A percentile compares a stretch with the other conserved stretches of the same genome.
Conservation (phyloP, 2,888 invertebrate genomes). For the Marasmarcha lunaedactyla region DNA sequence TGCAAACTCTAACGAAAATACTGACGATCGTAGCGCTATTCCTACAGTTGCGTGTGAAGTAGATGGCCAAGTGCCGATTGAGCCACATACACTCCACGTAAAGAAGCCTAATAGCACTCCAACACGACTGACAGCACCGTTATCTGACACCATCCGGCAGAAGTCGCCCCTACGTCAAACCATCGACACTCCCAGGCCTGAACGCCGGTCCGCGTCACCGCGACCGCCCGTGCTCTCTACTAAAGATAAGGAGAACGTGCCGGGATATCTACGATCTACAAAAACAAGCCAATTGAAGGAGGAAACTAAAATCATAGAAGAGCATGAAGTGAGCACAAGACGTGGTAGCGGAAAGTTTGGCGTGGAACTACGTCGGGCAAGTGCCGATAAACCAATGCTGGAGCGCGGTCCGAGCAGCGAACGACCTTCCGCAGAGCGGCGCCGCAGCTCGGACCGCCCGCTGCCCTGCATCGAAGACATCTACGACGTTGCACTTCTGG, state of each 20-base stretch:
- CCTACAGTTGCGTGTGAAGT: background rate
- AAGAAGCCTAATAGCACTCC: background rate
- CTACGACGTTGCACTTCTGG: constrained; percentile 76
- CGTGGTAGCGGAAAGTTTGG: constrained; percentile 75
- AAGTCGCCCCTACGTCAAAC: background rate
- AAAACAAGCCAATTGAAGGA: constrained; percentile 50
- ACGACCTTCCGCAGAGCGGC: constrained; percentile 52
- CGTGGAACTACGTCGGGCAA: constrained; percentile 72
- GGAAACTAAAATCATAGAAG: constrained; percentile 37
- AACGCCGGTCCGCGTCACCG: background rate
- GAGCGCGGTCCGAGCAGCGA: constrained; percentile 22
- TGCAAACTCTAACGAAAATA: background rate
- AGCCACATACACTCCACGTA: background rate
- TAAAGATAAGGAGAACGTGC: constrained; percentile 32
- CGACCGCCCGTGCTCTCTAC: background rate
- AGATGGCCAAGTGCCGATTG: background rate
- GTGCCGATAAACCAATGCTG: constrained; percentile 38
- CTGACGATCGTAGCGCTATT: too few relatives aligned
- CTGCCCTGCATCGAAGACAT: constrained; percentile 78
- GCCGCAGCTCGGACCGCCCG: constrained; percentile 56
- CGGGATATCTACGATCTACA: constrained; percentile 45
- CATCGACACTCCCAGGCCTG: background rate
- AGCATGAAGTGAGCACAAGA: constrained; percentile 55
- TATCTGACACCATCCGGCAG: background rate
- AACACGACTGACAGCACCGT: background rate